A percentile compares a stretch with the other conserved stretches of the same genome.
phyloP scores from a whole-genome alignment of 2,888 invertebrate species.

The Cancer borealis region DNA sequence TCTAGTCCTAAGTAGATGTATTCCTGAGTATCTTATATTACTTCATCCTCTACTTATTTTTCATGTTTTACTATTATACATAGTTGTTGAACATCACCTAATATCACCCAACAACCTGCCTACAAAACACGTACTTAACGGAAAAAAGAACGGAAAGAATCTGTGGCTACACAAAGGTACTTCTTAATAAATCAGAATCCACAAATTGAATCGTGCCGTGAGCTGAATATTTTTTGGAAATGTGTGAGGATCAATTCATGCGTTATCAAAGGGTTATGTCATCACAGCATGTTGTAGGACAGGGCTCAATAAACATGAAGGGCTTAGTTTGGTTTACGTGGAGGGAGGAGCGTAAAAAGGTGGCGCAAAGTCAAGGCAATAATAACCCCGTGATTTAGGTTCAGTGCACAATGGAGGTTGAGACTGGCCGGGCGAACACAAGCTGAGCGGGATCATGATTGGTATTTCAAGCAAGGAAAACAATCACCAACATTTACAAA shows the following conservation, averaged over 20 bases:
- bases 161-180: not conserved
- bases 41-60: too few species aligned
- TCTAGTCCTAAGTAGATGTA: too few species aligned
- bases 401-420: not conserved
- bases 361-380: not conserved
- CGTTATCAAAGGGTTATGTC: slow-evolving; percentile 11
- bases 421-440: not conserved
- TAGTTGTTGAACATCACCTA: too few species aligned
- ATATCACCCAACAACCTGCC: too few species aligned
- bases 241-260: not conserved
- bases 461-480: not conserved
- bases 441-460: not conserved
- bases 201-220: not conserved
- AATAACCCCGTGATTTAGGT: not conserved
- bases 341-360: slow-evolving; percentile 8
- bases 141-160: not conserved
- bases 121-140: not conserved
- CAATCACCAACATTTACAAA: not conserved
- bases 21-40: too few species aligned
- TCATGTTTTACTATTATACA: too few species aligned
- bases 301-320: not conserved
- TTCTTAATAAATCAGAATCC: not conserved
- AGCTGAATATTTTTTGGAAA: not conserved
- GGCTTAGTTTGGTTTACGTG: slow-evolving; percentile 9
- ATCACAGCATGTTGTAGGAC: not conserved